A percentile compares a stretch with the other conserved stretches of the same genome.
Conservation (phyloP, 1,140 invertebrate genomes). For the Nephotettix cincticeps region DNA sequence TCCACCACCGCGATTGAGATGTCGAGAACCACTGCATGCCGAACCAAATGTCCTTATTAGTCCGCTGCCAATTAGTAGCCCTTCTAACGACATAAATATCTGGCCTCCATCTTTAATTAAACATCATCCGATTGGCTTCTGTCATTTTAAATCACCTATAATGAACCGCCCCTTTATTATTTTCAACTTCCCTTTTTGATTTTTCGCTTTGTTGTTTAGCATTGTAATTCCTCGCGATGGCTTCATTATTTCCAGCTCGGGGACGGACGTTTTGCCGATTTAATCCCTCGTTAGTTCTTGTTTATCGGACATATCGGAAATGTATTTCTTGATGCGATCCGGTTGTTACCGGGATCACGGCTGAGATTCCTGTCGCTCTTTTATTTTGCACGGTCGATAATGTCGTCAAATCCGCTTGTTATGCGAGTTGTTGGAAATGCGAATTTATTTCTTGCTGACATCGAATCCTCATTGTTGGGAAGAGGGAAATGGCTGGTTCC, state of each 20-base stretch:
- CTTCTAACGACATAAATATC: slow-evolving; percentile 11
- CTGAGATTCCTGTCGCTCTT: too few relatives aligned
- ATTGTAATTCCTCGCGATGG: slow-evolving; percentile 10
- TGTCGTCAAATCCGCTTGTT: too few relatives aligned
- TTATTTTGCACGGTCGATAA: too few relatives aligned
- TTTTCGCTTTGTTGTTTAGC: slow-evolving; percentile 17
- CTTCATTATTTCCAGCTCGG: slow-evolving; percentile 14
- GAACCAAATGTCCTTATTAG: slow-evolving; percentile 14
- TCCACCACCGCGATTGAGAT: slow-evolving; percentile 6
- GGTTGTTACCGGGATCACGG: neutral
- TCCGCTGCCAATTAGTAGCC: slow-evolving; percentile 3
- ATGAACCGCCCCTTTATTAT: slow-evolving; percentile 23
- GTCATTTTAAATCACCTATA: slow-evolving; percentile 23
- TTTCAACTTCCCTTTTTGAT: slow-evolving; percentile 16
- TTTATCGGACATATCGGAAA: slow-evolving; percentile 17
- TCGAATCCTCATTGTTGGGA: too few relatives aligned
- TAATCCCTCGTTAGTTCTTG: slow-evolving; percentile 22
- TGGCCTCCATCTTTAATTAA: slow-evolving; percentile 11
- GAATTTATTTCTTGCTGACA: too few relatives aligned
- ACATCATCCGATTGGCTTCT: slow-evolving; percentile 18
- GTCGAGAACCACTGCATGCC: neutral
- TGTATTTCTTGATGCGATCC: slow-evolving; percentile 10
- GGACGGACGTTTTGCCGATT: neutral
- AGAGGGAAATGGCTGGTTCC: too few relatives aligned
- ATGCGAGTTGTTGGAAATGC: too few relatives aligned